Base-by-base conservation (phyloP, 2,888 invertebrate species). In the Ochropleura leucogaster region DNA sequence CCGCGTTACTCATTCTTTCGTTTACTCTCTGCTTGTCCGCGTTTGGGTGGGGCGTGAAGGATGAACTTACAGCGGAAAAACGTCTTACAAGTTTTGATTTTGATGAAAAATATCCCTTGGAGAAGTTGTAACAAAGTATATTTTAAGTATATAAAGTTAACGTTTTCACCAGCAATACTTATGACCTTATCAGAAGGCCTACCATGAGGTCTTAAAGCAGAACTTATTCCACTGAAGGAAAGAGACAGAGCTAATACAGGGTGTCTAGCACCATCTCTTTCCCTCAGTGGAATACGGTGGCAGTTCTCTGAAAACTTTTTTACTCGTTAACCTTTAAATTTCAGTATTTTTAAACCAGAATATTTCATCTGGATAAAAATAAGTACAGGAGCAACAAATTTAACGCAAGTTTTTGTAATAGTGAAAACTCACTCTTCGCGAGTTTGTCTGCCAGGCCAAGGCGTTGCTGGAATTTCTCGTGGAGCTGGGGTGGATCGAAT, bases 1-100 rank as follows among this genome's bases (percentile, higher is more conserved):
- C 83, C 77, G 86, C 87, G 89, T 92, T 89, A 91, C 90, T 92
- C 90, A 92, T 92, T 92, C 90, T 91, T 93, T 91, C 89, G 86
- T 90, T 92, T 91, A 89, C 80, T 90, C 90, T 89, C 67, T 89
- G 82, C 84, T 81, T 70, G 83, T 72, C 77, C 59, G 77, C 40
- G 72, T 77, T 55, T n/a, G 30, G 10, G 1, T 47, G 42, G 7
- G 46, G 74, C 16, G 53, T 49, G 9, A 79, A 6, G 3, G 0
- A 12, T 46, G n/a, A 76, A 30, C 72, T 77, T 73, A 30, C 3
- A 83, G 80, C 73, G 80, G 42, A 0, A 1, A 44, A n/a, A 20
- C 7, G 30, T 30, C 14, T 7, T 30, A 14, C 14, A 20, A 57
- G 6, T 57, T 20, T 57, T 57, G 14, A 3, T n/a, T 53, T 4